Evolutionary conservation across 1,140 invertebrate genomes (phyloP).

Genomic region (Delia radicum): DNA sequence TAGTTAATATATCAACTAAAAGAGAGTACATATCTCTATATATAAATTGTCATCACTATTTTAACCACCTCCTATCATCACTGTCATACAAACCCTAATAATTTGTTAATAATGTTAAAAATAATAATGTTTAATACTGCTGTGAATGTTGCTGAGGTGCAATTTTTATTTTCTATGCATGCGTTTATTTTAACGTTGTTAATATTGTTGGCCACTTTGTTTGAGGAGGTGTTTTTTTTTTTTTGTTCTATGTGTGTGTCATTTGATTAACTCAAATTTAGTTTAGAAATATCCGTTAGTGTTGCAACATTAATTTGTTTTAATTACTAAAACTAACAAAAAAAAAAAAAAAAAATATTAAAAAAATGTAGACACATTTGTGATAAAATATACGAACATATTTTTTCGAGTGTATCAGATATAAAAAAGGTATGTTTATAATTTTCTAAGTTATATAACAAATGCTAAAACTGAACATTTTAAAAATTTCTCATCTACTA

Average conservation of each 20-base stretch:
- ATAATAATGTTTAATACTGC: no score
- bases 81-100: no score
- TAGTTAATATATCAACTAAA: no score
- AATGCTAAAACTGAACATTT: no score
- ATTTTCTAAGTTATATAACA: no score
- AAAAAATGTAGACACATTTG: background rate
- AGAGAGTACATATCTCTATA: no score
- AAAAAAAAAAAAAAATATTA: slow-evolving; percentile 1
- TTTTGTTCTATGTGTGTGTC: slow-evolving; percentile 4
- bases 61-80: no score
- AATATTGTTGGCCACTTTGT: background rate
- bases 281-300: slow-evolving; percentile 31
- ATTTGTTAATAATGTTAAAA: no score
- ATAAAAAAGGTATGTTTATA: background rate
- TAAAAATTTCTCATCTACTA: no score
- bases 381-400: background rate
- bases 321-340: slow-evolving; percentile 15
- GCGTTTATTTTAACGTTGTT: background rate
- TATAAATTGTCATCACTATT: no score
- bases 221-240: background rate
- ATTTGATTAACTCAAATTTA: slow-evolving; percentile 24
- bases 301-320: slow-evolving; percentile 31
- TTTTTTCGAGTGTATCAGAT: background rate
- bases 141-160: background rate
- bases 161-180: background rate